phyloP scores from a whole-genome alignment of 2,888 invertebrate species.

The Ophraella communa region DNA sequence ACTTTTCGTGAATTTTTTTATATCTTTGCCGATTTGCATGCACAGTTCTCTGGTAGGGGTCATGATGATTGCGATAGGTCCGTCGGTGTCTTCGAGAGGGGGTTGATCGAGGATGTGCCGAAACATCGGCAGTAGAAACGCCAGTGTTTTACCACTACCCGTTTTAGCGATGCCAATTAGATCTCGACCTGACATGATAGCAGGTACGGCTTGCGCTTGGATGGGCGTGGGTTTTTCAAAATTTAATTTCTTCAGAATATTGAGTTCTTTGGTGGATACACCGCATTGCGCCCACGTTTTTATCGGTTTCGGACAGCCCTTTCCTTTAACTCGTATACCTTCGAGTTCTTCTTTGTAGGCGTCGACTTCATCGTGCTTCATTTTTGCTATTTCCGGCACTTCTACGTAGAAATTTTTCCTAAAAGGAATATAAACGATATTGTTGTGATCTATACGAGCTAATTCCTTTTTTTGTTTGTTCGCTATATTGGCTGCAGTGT shows the following conservation, averaged over 20 bases:
- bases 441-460: slow-evolving; percentile 89
- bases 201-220: slow-evolving; percentile 96
- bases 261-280: slow-evolving; percentile 93
- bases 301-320: slow-evolving; percentile 95
- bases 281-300: slow-evolving; percentile 99
- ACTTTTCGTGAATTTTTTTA: slow-evolving; percentile 91
- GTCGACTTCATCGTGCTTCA: slow-evolving; percentile 88
- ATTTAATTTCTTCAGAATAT: slow-evolving; percentile 84
- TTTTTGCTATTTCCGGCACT: slow-evolving; percentile 91
- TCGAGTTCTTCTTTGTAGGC: slow-evolving; percentile 88
- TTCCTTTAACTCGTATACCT: slow-evolving; percentile 95
- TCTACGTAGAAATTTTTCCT: slow-evolving; percentile 98
- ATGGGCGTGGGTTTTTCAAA: slow-evolving; percentile 99
- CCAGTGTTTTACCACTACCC: slow-evolving; percentile 97
- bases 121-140: slow-evolving; percentile 98
- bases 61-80: slow-evolving; percentile 96
- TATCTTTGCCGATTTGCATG: slow-evolving; percentile 98
- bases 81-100: slow-evolving; percentile 93
- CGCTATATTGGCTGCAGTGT: slow-evolving; percentile 85
- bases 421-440: slow-evolving; percentile 80
- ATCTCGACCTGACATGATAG: slow-evolving; percentile 96
- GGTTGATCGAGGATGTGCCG: slow-evolving; percentile 94
- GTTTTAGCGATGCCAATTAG: slow-evolving; percentile 98
- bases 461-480: slow-evolving; percentile 92
- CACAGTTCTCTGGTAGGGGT: slow-evolving; percentile 97